Conservation (phyloP, 2,113 vertebrate genomes). For the Antennarius striatus region DNA sequence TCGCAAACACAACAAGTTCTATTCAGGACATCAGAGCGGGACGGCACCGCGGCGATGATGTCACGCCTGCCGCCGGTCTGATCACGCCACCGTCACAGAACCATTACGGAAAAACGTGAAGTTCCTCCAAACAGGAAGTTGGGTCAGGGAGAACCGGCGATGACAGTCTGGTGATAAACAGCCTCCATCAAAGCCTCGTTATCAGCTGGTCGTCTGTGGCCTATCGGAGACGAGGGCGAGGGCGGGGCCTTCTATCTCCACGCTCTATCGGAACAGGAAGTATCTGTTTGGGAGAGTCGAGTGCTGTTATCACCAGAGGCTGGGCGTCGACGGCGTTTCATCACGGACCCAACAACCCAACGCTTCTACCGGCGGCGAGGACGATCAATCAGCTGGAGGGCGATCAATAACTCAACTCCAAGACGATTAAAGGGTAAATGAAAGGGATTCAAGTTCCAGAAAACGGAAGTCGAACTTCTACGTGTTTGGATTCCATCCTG, state of each 20-base stretch:
- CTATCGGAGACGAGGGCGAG: constrained; percentile 18
- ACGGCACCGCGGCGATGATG: constrained; percentile 1
- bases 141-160: neutral
- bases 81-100: neutral
- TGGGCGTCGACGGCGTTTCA: too few relatives aligned
- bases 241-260: constrained; percentile 13
- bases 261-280: constrained; percentile 48
- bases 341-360: too few relatives aligned
- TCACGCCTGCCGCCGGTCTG: too few relatives aligned
- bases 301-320: constrained; percentile 25
- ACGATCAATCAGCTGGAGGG: too few relatives aligned
- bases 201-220: constrained; percentile 34
- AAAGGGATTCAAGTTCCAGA: too few relatives aligned
- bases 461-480: too few relatives aligned
- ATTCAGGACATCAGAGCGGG: constrained; percentile 40
- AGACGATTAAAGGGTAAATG: too few relatives aligned
- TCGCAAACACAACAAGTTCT: constrained; percentile 59
- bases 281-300: constrained; percentile 20
- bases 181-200: constrained; percentile 65
- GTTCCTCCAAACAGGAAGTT: too few relatives aligned
- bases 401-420: too few relatives aligned
- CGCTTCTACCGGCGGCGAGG: too few relatives aligned
- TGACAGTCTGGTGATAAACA: constrained; percentile 54
- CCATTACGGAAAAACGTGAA: neutral
- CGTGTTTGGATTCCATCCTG: too few relatives aligned